A percentile compares a stretch with the other conserved stretches of the same genome.
Evolutionary conservation across 2,888 invertebrate genomes (phyloP).

Genomic region (Caenorhabditis sp.): DNA sequence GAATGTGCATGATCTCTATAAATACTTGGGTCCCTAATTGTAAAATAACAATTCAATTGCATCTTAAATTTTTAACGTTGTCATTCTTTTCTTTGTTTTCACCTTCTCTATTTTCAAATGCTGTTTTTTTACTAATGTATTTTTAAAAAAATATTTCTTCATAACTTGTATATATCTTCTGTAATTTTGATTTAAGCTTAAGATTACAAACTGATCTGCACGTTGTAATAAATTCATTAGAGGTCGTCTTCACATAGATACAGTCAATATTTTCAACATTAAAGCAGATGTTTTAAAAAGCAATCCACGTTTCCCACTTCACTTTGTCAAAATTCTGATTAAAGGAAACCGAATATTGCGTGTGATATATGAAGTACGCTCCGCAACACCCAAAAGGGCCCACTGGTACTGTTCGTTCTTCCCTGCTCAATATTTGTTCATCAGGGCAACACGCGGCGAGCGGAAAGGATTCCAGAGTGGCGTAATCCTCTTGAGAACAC

Average conservation of each 20-base stretch:
- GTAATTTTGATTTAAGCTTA: no score
- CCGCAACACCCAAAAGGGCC: constrained; percentile 10
- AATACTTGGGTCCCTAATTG: not conserved
- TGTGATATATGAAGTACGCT: constrained; percentile 10
- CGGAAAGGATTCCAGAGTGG: constrained; percentile 54
- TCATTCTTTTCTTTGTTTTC: not conserved
- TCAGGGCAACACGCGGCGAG: constrained; percentile 30
- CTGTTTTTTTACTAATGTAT: not conserved
- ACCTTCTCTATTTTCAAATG: not conserved
- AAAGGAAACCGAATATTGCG: constrained; percentile 12
- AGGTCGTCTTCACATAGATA: no score
- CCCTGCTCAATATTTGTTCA: constrained; percentile 46
- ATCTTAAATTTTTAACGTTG: no score
- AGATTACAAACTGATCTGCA: no score
- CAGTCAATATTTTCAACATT: not conserved
- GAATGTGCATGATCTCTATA: constrained; percentile 11
- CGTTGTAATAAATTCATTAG: not conserved
- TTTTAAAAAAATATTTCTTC: no score
- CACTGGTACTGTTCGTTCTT: not conserved
- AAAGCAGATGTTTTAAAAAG: not conserved
- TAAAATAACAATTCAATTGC: not conserved
- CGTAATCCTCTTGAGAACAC: constrained; percentile 68
- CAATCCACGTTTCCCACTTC: not conserved
- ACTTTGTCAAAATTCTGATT: not conserved
- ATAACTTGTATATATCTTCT: no score